Percentiles rank a stretch among this genome's conserved stretches.
phyloP scores from a whole-genome alignment of 2,888 invertebrate species.

The Pristionchus arcanus region DNA sequence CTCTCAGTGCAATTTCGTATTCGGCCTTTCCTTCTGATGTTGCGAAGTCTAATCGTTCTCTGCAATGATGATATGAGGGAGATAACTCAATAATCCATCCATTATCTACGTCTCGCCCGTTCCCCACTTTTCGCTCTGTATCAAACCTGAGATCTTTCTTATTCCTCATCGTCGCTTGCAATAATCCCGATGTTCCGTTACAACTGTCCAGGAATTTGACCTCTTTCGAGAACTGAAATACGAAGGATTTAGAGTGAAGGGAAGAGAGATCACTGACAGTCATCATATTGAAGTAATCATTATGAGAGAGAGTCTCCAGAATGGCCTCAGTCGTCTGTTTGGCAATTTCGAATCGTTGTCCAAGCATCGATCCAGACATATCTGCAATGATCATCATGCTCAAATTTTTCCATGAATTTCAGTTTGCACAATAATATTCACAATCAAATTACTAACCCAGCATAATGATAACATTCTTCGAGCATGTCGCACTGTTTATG shows the following conservation, averaged over 20 bases:
- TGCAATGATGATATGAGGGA: background rate
- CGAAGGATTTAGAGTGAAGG: background rate
- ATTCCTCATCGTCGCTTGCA: conserved; percentile 87
- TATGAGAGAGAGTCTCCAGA: conserved; percentile 95
- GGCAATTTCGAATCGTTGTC: conserved; percentile 90
- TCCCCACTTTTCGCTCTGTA: background rate
- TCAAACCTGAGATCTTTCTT: conserved; percentile 71
- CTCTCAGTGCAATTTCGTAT: conserved; percentile 88
- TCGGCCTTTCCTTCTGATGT: conserved; percentile 89
- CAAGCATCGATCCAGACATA: conserved; percentile 94
- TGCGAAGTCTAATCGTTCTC: conserved; percentile 83
- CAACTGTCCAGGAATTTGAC: conserved; percentile 89
- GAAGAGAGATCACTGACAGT: conserved; percentile 81
- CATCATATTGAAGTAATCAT: conserved; percentile 96
- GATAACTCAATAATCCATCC: background rate
- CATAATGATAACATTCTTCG: conserved; percentile 96
- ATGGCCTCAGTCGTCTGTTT: conserved; percentile 91
- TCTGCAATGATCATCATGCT: background rate
- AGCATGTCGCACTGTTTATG: conserved; percentile 96
- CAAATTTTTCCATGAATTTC: background rate
- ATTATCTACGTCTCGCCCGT: background rate
- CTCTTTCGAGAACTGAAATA: conserved; percentile 84
- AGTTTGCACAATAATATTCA: no score
- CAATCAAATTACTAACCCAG: conserved; percentile 82
- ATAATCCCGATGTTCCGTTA: conserved; percentile 86